phyloP scores from a whole-genome alignment of 2,797 vertebrate species.

The Ptychobarbus kaznakovi region DNA sequence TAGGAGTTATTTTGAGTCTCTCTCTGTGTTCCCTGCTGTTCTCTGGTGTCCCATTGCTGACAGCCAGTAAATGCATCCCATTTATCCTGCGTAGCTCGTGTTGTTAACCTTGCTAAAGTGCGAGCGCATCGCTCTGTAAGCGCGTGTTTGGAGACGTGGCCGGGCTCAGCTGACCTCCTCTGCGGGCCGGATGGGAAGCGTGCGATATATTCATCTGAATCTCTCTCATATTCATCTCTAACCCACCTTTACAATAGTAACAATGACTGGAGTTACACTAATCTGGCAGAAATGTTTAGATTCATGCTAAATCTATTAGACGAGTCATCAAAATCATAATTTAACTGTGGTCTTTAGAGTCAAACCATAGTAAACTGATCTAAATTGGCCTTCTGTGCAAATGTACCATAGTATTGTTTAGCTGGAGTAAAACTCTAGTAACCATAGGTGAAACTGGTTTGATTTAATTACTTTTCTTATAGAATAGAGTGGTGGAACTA shows the following conservation, averaged over 20 bases:
- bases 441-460: no score
- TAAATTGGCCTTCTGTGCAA: no score
- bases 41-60: slow-evolving; percentile 40
- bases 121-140: slow-evolving; percentile 14
- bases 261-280: neutral
- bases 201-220: neutral
- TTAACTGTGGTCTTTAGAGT: no score
- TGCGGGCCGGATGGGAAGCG: neutral
- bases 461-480: no score
- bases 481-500: no score
- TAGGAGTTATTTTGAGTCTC: neutral
- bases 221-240: neutral
- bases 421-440: no score
- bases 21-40: slow-evolving; percentile 1
- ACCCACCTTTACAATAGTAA: neutral
- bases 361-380: no score
- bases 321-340: neutral
- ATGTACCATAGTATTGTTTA: no score
- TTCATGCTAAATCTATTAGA: no score
- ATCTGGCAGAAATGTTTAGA: neutral
- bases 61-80: slow-evolving; percentile 35
- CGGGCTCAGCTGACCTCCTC: neutral
- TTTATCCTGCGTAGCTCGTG: slow-evolving; percentile 37
- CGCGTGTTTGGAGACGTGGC: neutral
- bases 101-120: slow-evolving; percentile 55